These are phyloP conservation scores for Tenebrosternarchus preto DNA, from an alignment of 2,113 vertebrate genomes.

Conservation along the genomic window DNA sequence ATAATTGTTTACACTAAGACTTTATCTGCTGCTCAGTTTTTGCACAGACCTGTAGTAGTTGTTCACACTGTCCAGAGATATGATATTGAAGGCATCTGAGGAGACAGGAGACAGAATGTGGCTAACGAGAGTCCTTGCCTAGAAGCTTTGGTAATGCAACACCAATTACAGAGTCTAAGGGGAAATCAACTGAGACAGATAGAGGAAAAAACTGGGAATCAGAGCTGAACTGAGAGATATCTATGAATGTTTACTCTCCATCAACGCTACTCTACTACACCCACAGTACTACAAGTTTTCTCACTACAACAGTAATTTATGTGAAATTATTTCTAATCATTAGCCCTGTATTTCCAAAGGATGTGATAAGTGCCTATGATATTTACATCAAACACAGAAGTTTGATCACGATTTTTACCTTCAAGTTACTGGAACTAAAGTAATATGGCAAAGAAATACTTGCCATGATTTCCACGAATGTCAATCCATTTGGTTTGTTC, in stretches of 20 bases:
- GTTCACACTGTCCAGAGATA: slow-evolving; percentile 82
- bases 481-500: slow-evolving; percentile 95
- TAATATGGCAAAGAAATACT: background rate
- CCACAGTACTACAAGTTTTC: background rate
- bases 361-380: too few relatives aligned
- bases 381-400: too few relatives aligned
- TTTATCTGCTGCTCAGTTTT: background rate
- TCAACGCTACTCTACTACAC: slow-evolving; percentile 3
- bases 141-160: slow-evolving; percentile 28
- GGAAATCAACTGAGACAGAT: slow-evolving; percentile 31
- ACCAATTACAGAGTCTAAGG: slow-evolving; percentile 14
- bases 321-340: too few relatives aligned
- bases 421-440: background rate
- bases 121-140: slow-evolving; percentile 15
- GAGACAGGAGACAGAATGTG: slow-evolving; percentile 49
- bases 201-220: slow-evolving; percentile 2
- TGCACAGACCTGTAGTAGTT: slow-evolving; percentile 94
- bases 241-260: background rate
- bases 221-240: slow-evolving; percentile 13
- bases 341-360: too few relatives aligned
- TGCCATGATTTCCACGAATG: slow-evolving; percentile 95
- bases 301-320: too few relatives aligned
- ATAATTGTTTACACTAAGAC: background rate
- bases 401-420: too few relatives aligned
- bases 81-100: slow-evolving; percentile 93